Conservation (phyloP, 2,888 invertebrate genomes). For the Cremastinae sp. region DNA sequence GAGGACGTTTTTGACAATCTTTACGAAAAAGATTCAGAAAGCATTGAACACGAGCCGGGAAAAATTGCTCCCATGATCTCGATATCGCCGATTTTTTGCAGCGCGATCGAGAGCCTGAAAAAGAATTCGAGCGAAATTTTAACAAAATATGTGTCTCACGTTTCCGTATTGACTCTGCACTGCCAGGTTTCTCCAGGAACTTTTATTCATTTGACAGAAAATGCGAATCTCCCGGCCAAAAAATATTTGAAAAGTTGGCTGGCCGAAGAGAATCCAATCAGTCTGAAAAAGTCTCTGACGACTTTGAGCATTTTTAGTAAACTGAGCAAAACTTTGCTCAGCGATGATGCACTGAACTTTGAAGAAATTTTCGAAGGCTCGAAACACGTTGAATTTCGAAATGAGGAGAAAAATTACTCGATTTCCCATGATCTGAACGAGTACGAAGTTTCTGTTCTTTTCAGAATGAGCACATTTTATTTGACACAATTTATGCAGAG, state of each 20-base stretch:
- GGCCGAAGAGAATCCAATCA: conserved; percentile 72
- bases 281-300: conserved; percentile 77
- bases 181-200: conserved; percentile 82
- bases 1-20: conserved; percentile 69
- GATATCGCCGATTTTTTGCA: conserved; percentile 71
- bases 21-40: conserved; percentile 53
- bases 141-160: conserved; percentile 69
- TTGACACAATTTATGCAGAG: conserved; percentile 71
- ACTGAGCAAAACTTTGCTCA: conserved; percentile 81
- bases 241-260: conserved; percentile 83
- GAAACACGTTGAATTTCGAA: conserved; percentile 60
- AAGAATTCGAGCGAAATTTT: conserved; percentile 68
- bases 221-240: conserved; percentile 78
- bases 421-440: conserved; percentile 52
- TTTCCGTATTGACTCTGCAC: conserved; percentile 83
- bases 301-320: conserved; percentile 77
- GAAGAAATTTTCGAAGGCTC: conserved; percentile 76
- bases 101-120: conserved; percentile 80
- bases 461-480: conserved; percentile 74
- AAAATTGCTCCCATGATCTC: conserved; percentile 67
- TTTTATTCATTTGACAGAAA: conserved; percentile 81
- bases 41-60: conserved; percentile 45
- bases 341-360: conserved; percentile 75
- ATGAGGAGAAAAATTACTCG: conserved; percentile 61
- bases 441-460: conserved; percentile 50